Percentiles rank a stretch among this genome's conserved stretches.
Conservation (phyloP, 2,888 invertebrate species). For the Drosophila conformis region DNA sequence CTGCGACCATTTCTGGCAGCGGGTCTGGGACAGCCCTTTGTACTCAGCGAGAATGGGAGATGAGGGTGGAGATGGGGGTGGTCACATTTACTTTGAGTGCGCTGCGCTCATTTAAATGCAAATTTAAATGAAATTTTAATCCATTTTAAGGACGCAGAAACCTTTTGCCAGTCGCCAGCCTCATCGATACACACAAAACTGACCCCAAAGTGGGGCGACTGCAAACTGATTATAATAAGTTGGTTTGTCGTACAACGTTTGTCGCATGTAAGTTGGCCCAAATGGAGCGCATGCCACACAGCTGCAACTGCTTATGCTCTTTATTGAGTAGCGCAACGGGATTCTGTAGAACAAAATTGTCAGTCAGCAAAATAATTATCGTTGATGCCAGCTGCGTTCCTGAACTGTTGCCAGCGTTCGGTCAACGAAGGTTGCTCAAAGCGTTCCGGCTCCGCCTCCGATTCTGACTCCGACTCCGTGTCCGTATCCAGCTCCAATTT, state of each 20-base stretch:
- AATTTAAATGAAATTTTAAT: constrained; percentile 84
- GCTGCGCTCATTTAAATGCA: constrained; percentile 82
- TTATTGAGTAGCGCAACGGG: neutral
- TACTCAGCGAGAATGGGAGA: constrained; percentile 5
- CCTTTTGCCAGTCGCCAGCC: constrained; percentile 59
- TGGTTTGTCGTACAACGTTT: constrained; percentile 35
- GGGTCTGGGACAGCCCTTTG: constrained; percentile 44
- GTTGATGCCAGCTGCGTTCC: constrained; percentile 30
- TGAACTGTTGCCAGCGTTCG: constrained; percentile 51
- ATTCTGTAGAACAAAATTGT: neutral
- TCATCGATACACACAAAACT: constrained; percentile 31
- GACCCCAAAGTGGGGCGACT: constrained; percentile 22
- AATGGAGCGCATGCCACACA: constrained; percentile 23
- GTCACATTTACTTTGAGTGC: constrained; percentile 72
- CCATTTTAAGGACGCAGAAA: constrained; percentile 74
- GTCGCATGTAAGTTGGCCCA: constrained; percentile 19
- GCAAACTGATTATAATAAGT: constrained; percentile 46
- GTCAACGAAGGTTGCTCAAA: constrained; percentile 15
- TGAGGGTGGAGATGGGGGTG: neutral
- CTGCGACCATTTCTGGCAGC: constrained; percentile 18
- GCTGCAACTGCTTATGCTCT: neutral
- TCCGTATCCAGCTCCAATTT: constrained; percentile 25
- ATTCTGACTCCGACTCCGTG: constrained; percentile 1
- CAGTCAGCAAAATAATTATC: constrained; percentile 18
- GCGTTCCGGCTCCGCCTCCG: constrained; percentile 5